Evolutionary conservation across 2,113 vertebrate genomes (phyloP).

Genomic region (Leiothrix lutea): DNA sequence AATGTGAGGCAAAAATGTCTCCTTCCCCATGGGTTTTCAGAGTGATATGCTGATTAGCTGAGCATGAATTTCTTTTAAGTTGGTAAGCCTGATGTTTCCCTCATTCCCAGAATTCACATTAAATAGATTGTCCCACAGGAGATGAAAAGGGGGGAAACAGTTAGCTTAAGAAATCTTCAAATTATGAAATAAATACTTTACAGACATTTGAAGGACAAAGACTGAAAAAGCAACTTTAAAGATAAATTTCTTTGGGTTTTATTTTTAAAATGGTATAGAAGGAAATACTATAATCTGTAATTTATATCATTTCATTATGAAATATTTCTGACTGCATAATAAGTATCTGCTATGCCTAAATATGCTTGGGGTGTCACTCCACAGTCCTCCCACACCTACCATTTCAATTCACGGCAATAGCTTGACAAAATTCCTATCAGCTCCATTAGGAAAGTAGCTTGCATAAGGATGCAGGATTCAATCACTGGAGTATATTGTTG

Average conservation of each 20-base stretch:
- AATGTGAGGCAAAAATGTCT: background rate
- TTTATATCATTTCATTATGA: constrained; percentile 39
- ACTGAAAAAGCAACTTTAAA: background rate
- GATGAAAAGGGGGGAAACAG: background rate
- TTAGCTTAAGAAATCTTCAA: background rate
- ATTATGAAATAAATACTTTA: background rate
- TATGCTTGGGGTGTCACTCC: constrained; percentile 1
- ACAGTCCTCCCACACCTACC: constrained; percentile 21
- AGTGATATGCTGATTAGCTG: background rate
- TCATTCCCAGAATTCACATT: constrained; percentile 18
- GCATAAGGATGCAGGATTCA: background rate
- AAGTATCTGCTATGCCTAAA: constrained; percentile 14
- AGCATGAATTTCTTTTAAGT: background rate
- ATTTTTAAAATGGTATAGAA: background rate
- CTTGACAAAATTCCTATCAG: background rate
- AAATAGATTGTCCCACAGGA: constrained; percentile 6
- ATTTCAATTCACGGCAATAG: constrained; percentile 1
- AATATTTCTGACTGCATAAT: constrained; percentile 37
- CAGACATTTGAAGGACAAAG: background rate
- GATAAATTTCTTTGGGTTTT: background rate
- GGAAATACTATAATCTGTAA: background rate
- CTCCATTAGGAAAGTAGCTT: background rate
- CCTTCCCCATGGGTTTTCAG: background rate
- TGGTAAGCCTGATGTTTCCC: background rate
- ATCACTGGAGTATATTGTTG: background rate